Percentiles rank a stretch among this genome's conserved stretches.
Conservation (phyloP, 2,888 invertebrate species). For the Petrolisthes cinctipes region DNA sequence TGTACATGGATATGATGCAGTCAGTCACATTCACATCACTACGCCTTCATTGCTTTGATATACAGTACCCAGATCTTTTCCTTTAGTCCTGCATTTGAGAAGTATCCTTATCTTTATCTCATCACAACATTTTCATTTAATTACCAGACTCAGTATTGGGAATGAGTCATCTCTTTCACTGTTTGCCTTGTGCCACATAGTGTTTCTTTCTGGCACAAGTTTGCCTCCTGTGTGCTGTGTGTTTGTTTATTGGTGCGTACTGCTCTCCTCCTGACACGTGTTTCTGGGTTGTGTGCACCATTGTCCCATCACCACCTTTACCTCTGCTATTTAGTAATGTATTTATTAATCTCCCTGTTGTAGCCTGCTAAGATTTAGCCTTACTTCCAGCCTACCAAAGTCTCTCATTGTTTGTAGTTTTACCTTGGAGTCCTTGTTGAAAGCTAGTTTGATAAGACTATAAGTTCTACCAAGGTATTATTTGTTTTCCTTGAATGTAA, state of each 20-base stretch:
- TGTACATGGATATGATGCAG: neutral
- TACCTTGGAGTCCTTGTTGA: neutral
- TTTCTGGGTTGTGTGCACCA: conserved; percentile 20
- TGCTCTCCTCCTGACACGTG: conserved; percentile 6
- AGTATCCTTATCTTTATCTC: neutral
- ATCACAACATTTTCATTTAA: neutral
- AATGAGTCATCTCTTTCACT: conserved; percentile 20
- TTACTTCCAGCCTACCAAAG: neutral
- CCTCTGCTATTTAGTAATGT: neutral
- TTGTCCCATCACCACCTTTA: neutral
- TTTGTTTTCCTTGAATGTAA: neutral
- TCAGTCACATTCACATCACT: neutral
- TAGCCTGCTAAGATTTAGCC: neutral
- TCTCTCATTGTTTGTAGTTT: neutral
- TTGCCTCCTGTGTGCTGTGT: no score
- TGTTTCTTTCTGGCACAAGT: no score
- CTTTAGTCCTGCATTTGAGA: neutral
- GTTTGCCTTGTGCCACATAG: neutral
- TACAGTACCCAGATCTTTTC: neutral
- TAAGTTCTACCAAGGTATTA: neutral
- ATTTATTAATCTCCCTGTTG: neutral
- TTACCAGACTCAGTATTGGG: neutral
- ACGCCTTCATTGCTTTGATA: neutral
- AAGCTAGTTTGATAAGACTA: neutral
- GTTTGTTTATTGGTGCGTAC: neutral